Evolutionary conservation across 2,797 vertebrate genomes (phyloP).

Genomic region (Pempheris klunzingeri): DNA sequence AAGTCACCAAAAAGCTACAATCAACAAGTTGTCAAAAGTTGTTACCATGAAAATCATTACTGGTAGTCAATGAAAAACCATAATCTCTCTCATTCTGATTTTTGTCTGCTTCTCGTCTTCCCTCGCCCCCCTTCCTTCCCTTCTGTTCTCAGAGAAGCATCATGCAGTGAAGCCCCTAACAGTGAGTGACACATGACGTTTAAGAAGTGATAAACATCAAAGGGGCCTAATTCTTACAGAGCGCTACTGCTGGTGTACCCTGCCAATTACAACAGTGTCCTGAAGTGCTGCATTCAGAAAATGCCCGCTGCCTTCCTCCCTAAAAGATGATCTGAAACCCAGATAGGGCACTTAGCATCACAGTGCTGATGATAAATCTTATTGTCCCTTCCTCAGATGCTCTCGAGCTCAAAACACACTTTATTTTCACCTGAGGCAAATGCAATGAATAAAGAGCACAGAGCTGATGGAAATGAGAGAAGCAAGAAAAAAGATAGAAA

Average conservation of each 20-base stretch:
- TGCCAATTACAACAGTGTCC: conserved; percentile 41
- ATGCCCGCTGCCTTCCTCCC: neutral
- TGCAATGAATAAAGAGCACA: conserved; percentile 36
- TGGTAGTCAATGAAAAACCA: neutral
- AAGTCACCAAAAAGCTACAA: neutral
- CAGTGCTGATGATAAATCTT: conserved; percentile 28
- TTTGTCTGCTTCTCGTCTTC: neutral
- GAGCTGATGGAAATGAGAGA: conserved; percentile 47
- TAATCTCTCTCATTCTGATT: neutral
- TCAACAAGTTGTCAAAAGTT: conserved; percentile 9
- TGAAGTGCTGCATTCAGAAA: conserved; percentile 42
- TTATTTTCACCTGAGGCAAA: conserved; percentile 59
- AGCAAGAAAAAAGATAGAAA: conserved; percentile 38
- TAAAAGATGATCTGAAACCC: conserved; percentile 37
- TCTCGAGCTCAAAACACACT: conserved; percentile 45
- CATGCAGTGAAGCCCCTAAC: conserved; percentile 39
- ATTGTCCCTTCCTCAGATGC: conserved; percentile 43
- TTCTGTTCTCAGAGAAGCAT: conserved; percentile 23
- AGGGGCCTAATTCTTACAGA: conserved; percentile 42
- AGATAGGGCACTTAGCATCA: conserved; percentile 42
- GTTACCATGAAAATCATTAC: neutral
- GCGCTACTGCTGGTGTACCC: conserved; percentile 23
- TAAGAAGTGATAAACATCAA: conserved; percentile 58
- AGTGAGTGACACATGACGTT: conserved; percentile 62
- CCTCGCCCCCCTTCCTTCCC: neutral